phyloP scores from a whole-genome alignment of 53 echinoderm and acorn worm species.

The Luidia sarsii region DNA sequence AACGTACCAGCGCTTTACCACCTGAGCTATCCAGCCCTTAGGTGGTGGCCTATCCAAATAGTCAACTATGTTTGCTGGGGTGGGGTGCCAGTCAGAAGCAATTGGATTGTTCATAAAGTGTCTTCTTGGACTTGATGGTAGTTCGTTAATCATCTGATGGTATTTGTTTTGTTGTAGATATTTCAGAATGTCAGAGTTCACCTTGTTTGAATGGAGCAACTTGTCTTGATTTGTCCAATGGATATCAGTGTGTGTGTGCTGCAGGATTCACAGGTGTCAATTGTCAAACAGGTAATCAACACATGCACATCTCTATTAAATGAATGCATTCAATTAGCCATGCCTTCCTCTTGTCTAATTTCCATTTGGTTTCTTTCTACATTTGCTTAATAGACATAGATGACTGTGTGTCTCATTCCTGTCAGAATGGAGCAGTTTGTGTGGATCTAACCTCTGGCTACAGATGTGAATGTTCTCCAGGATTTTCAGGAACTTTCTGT shows the following conservation, averaged over 20 bases:
- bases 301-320: not conserved
- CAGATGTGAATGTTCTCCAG: slow-evolving; percentile 33
- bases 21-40: too few species aligned
- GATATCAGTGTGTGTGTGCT: slow-evolving; percentile 36
- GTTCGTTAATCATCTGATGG: not conserved
- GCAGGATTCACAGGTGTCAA: slow-evolving; percentile 31
- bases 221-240: slow-evolving; percentile 38
- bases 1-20: too few species aligned
- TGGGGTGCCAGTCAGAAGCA: too few species aligned
- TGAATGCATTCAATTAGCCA: not conserved
- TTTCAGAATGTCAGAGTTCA: slow-evolving; percentile 16
- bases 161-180: not conserved
- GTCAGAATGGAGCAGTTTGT: slow-evolving; percentile 42
- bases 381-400: slow-evolving; percentile 39
- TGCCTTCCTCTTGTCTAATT: not conserved
- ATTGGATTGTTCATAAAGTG: too few species aligned
- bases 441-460: slow-evolving; percentile 8
- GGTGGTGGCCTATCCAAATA: too few species aligned
- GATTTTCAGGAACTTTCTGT: slow-evolving; percentile 14
- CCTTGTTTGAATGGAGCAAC: slow-evolving; percentile 44
- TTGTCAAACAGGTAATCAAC: slow-evolving; percentile 61
- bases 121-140: too few species aligned
- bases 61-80: too few species aligned
- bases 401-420: slow-evolving; percentile 16
- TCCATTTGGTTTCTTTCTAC: not conserved